Base-by-base conservation (phyloP, 53 echinoderm and acorn worm species). In the Zoroaster sp. region DNA sequence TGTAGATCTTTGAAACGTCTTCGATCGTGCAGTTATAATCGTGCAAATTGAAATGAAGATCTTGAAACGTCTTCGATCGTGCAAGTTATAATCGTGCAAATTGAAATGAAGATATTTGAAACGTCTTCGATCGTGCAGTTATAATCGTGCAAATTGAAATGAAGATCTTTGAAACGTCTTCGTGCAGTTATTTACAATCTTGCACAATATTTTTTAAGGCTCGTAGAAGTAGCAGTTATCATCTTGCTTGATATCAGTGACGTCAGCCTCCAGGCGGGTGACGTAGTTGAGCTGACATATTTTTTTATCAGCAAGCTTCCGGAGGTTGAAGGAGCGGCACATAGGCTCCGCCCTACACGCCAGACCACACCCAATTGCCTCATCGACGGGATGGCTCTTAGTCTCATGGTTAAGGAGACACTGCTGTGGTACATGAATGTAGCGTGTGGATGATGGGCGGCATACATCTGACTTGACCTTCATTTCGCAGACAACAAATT, bases 271-370 rank as follows among this genome's bases (percentile, higher is more conserved):
- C 18, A 41, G 18, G 21, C 40, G 40, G 4, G 40, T 5, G 17
- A 15, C n/a, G 4, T 0, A 17, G 41, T 73, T 73, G 40, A 73
- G 73, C 42, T 73, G 73, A 10, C 73, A 73, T 9, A 40, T n/a
- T 8, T 17, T 25, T 23, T 4, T 42, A 11, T 71, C 3, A 4
- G 28, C 42, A 5, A 4, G 6, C 41, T n/a, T 4, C 75, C 75
- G 47, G 46, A 46, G 33, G 47, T 47, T 45, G 75, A 46, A 75
- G 46, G 75, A 45, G 75, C 11, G 75, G 33, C 75, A 75, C 32
- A 5, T 45, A 47, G 75, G 75, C 47, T 75, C 75, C 9, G 23
- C 75, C 75, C 75, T 31, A 13, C 75, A 75, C 25, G 75, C 75
- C 75, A 1, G 30, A 9, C 28, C 75, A 47, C 47, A 44, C 42